A percentile compares a stretch with the other conserved stretches of the same genome.
Conservation (phyloP, 1,140 invertebrate species). For the Papilio polytes region DNA sequence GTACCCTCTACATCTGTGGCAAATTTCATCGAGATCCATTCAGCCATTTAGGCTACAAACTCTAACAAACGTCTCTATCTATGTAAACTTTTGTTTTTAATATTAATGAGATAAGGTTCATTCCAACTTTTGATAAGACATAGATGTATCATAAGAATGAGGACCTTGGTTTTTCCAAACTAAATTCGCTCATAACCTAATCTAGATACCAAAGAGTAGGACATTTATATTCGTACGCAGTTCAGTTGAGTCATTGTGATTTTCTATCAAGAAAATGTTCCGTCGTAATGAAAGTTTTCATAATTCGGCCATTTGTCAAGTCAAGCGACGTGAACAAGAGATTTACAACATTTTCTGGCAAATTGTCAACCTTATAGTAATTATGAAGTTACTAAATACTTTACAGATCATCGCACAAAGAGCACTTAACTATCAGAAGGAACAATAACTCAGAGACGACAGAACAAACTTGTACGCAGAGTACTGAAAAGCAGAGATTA, state of each 20-base stretch:
- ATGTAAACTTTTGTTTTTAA: no score
- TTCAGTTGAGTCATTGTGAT: not conserved
- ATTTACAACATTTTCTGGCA: conserved; percentile 22
- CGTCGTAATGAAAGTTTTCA: not conserved
- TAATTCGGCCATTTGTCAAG: conserved; percentile 21
- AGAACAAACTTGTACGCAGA: not conserved
- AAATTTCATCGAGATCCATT: no score
- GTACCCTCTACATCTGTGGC: no score
- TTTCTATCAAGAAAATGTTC: not conserved
- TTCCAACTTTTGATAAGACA: no score
- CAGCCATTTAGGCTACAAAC: no score
- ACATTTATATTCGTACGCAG: not conserved
- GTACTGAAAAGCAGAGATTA: not conserved
- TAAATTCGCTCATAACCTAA: no score
- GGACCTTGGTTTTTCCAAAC: no score
- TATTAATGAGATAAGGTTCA: no score
- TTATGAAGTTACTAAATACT: not conserved
- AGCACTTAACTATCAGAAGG: conserved; percentile 3
- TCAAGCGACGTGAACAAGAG: not conserved
- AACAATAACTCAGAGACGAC: not conserved
- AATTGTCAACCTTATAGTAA: not conserved
- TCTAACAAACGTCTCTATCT: no score
- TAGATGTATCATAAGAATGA: no score
- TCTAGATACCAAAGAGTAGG: no score
- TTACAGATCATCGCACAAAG: not conserved